Conservation (phyloP, 2,113 vertebrate species). For the Eurystomus gularis region DNA sequence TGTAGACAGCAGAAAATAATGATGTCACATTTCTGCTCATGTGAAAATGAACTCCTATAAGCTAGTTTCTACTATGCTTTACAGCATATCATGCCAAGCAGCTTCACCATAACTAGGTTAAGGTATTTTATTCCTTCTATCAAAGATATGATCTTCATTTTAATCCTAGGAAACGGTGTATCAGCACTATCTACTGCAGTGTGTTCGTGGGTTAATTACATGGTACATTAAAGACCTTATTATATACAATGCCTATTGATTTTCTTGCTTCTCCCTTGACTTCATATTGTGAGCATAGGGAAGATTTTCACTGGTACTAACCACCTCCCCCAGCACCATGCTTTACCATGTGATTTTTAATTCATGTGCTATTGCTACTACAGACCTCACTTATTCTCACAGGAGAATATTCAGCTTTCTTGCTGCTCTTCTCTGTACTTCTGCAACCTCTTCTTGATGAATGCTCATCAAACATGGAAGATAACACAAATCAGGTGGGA, state of each 20-base stretch:
- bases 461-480: neutral
- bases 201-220: neutral
- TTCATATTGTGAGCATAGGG: neutral
- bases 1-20: neutral
- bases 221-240: neutral
- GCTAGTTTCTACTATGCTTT: neutral
- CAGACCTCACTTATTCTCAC: neutral
- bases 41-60: neutral
- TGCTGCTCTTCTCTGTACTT: neutral
- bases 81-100: neutral
- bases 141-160: neutral
- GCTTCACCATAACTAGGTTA: neutral
- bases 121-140: neutral
- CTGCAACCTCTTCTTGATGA: neutral
- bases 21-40: neutral
- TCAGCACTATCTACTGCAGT: neutral
- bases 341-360: neutral
- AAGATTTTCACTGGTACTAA: neutral
- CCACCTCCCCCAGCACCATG: neutral
- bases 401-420: neutral
- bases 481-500: neutral
- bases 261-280: neutral
- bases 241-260: neutral
- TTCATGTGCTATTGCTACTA: neutral
- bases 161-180: neutral